Evolutionary conservation across 2,888 invertebrate species (phyloP), one percentile per base, ranked within the genome.

Genomic region (Muscina levida): DNA sequence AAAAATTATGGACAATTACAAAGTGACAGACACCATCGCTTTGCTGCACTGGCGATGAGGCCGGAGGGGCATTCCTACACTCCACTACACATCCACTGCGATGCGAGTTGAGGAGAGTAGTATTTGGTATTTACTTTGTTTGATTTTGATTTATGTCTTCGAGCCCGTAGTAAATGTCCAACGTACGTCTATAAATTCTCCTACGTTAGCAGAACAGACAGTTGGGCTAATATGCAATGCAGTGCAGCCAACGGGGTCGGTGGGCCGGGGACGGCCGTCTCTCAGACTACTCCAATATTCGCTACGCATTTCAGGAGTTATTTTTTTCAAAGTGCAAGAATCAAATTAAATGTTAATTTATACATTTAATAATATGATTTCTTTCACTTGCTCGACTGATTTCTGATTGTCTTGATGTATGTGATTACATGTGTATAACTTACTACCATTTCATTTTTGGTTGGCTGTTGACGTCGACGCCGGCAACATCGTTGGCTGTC

Each of bases 291-390:
- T 72, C 73, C 24, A 53, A 39, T 73, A 74, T 57, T 65, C 73
- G 56, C 53, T 46, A 74, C 31, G 71, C 79, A 74, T 79, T 74
- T 8, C 22, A 31, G 39, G 19, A 11, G 42, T 53, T 5, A n/a
- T n/a, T n/a, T 31, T 31, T 8, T 31, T 31, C 22, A 39, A 17
- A 46, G 70, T 72, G 65, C 70, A 68, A 74, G 72, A 77, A 71
- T 82, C 86, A 87, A 88, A 88, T 88, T 85, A 87, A 88, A 87
- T 87, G 85, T 87, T 88, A 88, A 88, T 88, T 84, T 87, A 88
- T 86, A 85, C 88, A 85, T 86, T 86, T 87, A 88, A 87, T 87
- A 87, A 86, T 56, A 62, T 39, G 39, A 37, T 31, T 31, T 3
- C 31, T 3, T 31, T 31, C 31, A 31, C 31, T 31, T 31, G 31